phyloP scores from a whole-genome alignment of 2,888 invertebrate genomes.

The Sesia apiformis region DNA sequence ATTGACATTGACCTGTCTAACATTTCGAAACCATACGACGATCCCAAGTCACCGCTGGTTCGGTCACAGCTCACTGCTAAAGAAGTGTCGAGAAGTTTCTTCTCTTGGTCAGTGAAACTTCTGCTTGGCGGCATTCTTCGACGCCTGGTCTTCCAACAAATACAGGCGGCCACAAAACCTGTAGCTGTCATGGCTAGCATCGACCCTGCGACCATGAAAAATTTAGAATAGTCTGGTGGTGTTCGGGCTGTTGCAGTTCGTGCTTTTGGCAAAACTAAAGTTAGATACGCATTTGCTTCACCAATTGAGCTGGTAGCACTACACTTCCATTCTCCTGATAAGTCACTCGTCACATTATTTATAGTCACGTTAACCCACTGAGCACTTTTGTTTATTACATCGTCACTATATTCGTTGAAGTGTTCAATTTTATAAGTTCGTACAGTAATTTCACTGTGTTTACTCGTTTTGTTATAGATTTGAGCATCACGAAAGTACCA shows the following conservation, averaged over 20 bases:
- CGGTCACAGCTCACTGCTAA: slow-evolving; percentile 76
- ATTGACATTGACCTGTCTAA: slow-evolving; percentile 63
- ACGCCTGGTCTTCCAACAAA: slow-evolving; percentile 80
- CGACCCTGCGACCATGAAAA: slow-evolving; percentile 81
- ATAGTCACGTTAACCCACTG: slow-evolving; percentile 89
- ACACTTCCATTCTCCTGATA: slow-evolving; percentile 91
- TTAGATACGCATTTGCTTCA: slow-evolving; percentile 75
- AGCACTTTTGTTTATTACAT: slow-evolving; percentile 62
- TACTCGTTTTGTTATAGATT: slow-evolving; percentile 41
- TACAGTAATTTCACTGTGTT: slow-evolving; percentile 44
- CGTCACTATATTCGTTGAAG: slow-evolving; percentile 52
- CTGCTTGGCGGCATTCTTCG: slow-evolving; percentile 79
- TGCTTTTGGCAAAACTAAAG: slow-evolving; percentile 61
- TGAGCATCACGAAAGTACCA: slow-evolving; percentile 83
- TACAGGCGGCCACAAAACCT: slow-evolving; percentile 65
- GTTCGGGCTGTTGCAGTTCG: slow-evolving; percentile 85
- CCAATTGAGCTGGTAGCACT: slow-evolving; percentile 81
- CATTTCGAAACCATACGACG: slow-evolving; percentile 68
- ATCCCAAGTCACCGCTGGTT: slow-evolving; percentile 78
- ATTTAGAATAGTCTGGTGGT: slow-evolving; percentile 82
- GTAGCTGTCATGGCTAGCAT: slow-evolving; percentile 79
- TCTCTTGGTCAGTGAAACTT: slow-evolving; percentile 91
- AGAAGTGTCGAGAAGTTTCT: slow-evolving; percentile 88
- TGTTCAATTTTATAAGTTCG: slow-evolving; percentile 37
- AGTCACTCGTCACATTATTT: slow-evolving; percentile 85